These are phyloP conservation scores for Phaonia tiefii DNA, from an alignment of 2,888 invertebrate genomes.

Conservation along the genomic window DNA sequence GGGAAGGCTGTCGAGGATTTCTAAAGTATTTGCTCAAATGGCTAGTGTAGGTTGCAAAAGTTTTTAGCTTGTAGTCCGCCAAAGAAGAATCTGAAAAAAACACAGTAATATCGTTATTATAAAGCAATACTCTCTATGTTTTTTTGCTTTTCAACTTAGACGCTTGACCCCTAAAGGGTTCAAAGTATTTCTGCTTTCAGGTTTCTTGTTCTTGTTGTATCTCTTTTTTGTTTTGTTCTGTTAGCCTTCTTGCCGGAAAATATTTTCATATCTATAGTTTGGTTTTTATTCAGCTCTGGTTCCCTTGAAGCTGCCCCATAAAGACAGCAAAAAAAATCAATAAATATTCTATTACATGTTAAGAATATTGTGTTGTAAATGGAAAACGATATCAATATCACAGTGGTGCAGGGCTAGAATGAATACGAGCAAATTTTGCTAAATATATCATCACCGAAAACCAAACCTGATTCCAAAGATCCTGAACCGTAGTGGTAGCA, in stretches of 20 bases:
- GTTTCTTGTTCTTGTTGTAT: slow-evolving; percentile 11
- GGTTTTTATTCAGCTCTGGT: slow-evolving; percentile 35
- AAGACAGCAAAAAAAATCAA: slow-evolving; percentile 68
- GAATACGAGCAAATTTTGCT: neutral
- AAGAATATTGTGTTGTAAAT: slow-evolving; percentile 41
- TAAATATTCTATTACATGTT: slow-evolving; percentile 68
- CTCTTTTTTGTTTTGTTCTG: slow-evolving; percentile 8
- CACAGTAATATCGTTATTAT: slow-evolving; percentile 61
- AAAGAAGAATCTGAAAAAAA: slow-evolving; percentile 14
- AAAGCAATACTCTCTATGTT: slow-evolving; percentile 41
- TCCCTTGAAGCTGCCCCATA: neutral
- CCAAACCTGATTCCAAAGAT: neutral
- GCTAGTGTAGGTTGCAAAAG: neutral
- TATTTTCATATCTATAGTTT: slow-evolving; percentile 23
- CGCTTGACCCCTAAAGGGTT: slow-evolving; percentile 72
- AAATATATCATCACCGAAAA: neutral
- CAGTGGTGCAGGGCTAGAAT: slow-evolving; percentile 1
- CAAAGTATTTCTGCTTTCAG: slow-evolving; percentile 62
- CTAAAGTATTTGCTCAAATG: neutral
- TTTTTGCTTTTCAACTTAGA: slow-evolving; percentile 62
- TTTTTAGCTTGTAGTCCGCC: neutral
- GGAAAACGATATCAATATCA: slow-evolving; percentile 17
- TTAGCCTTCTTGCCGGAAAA: slow-evolving; percentile 8
- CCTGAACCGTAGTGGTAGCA: neutral
- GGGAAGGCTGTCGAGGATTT: neutral